These are phyloP conservation scores for Chaetops frenatus DNA, from an alignment of 2,113 vertebrate genomes.

Conservation along the genomic window DNA sequence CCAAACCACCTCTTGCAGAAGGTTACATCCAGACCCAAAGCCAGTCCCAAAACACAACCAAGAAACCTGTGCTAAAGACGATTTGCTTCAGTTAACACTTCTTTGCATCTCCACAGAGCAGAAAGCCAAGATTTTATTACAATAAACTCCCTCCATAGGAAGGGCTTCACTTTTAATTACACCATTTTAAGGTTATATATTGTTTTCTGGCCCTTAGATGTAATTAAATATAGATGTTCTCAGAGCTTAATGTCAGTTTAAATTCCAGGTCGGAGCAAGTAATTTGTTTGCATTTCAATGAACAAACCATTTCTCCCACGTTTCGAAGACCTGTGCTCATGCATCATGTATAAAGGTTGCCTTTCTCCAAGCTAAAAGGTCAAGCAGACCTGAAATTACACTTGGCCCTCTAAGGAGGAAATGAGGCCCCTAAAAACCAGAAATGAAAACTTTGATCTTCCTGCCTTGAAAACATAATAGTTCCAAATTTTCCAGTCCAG, in stretches of 20 bases:
- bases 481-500: not conserved
- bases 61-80: not conserved
- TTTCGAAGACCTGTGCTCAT: slow-evolving; percentile 62
- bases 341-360: slow-evolving; percentile 63
- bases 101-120: not conserved
- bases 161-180: slow-evolving; percentile 65
- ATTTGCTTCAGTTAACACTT: not conserved
- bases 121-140: not conserved
- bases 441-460: slow-evolving; percentile 5
- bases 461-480: not conserved
- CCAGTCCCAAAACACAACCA: not conserved
- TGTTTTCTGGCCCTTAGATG: slow-evolving; percentile 60
- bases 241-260: slow-evolving; percentile 62
- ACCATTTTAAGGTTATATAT: slow-evolving; percentile 66
- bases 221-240: slow-evolving; percentile 71
- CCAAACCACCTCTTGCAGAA: not conserved
- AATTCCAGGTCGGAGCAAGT: slow-evolving; percentile 60
- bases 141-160: slow-evolving; percentile 48
- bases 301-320: slow-evolving; percentile 57
- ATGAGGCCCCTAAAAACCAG: not conserved
- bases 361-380: slow-evolving; percentile 60
- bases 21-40: not conserved
- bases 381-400: slow-evolving; percentile 25
- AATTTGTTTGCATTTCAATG: slow-evolving; percentile 70
- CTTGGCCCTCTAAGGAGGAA: not conserved